A percentile compares a stretch with the other conserved stretches of the same genome.
Evolutionary conservation across 2,888 invertebrate species (phyloP).

Genomic region (Prenolepis imparis): DNA sequence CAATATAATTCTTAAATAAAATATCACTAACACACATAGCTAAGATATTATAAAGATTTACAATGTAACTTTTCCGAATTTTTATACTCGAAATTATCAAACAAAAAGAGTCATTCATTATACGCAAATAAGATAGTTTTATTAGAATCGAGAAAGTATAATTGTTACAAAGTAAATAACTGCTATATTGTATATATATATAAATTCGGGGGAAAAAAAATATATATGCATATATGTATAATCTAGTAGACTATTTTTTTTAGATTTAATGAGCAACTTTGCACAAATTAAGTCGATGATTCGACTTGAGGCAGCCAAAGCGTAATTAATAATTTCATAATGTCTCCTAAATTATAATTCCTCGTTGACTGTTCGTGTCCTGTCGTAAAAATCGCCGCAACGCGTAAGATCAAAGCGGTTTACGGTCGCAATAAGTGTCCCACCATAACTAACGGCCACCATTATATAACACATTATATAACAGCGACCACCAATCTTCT

Average conservation of each 20-base stretch:
- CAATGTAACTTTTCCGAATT: neutral
- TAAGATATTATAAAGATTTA: neutral
- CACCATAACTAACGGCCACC: constrained; percentile 33
- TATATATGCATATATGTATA: neutral
- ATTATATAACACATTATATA: constrained; percentile 13
- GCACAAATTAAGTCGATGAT: constrained; percentile 4
- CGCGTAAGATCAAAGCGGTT: constrained; percentile 49
- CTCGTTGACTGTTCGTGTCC: constrained; percentile 19
- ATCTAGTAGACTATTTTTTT: neutral
- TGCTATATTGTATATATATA: neutral
- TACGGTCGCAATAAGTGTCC: constrained; percentile 43
- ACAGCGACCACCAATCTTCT: constrained; percentile 23
- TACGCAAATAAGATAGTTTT: neutral
- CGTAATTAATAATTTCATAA: constrained; percentile 26
- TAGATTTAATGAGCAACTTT: neutral
- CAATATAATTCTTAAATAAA: neutral
- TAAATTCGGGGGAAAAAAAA: too few species aligned
- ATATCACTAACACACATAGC: neutral
- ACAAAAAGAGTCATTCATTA: neutral
- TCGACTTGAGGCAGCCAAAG: neutral
- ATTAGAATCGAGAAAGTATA: neutral
- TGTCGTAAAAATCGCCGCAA: constrained; percentile 33
- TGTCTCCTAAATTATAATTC: constrained; percentile 22
- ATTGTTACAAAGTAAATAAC: neutral
- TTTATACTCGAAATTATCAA: neutral